Evolutionary conservation across 2,888 invertebrate species (phyloP).

Genomic region (Kuschelorhynchus macadamiae): DNA sequence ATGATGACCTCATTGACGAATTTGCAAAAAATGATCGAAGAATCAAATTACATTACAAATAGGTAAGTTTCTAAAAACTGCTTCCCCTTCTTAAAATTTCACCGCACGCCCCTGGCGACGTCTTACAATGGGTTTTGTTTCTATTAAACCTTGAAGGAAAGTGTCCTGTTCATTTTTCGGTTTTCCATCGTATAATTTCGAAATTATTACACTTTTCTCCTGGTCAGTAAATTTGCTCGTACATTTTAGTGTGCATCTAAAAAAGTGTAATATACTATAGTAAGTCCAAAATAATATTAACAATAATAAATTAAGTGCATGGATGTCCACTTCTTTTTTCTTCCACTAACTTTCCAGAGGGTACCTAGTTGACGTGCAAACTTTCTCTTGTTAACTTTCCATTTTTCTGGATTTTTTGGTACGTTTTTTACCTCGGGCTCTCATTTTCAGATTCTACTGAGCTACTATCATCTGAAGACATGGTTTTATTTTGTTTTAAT

Average conservation of each 20-base stretch:
- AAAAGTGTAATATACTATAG: background rate
- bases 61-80: no score
- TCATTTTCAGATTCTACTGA: background rate
- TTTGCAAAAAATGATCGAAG: no score
- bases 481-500: background rate
- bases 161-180: conserved; percentile 9
- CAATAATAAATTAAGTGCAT: conserved; percentile 4
- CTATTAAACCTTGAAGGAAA: conserved; percentile 10
- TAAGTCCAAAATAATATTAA: background rate
- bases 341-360: background rate
- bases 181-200: background rate
- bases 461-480: background rate
- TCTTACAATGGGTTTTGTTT: conserved; percentile 4
- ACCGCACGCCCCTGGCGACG: no score
- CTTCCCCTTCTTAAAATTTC: no score
- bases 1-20: no score
- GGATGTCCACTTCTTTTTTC: conserved; percentile 1
- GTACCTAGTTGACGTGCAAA: background rate
- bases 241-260: background rate
- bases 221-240: conserved; percentile 1
- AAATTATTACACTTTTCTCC: conserved; percentile 1
- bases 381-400: conserved; percentile 3
- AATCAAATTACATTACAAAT: no score
- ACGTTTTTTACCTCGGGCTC: background rate
- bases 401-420: conserved; percentile 1